Evolutionary conservation across 2,113 vertebrate genomes (phyloP), one percentile per base, ranked within the genome.

Genomic region (Polyodon spathula): DNA sequence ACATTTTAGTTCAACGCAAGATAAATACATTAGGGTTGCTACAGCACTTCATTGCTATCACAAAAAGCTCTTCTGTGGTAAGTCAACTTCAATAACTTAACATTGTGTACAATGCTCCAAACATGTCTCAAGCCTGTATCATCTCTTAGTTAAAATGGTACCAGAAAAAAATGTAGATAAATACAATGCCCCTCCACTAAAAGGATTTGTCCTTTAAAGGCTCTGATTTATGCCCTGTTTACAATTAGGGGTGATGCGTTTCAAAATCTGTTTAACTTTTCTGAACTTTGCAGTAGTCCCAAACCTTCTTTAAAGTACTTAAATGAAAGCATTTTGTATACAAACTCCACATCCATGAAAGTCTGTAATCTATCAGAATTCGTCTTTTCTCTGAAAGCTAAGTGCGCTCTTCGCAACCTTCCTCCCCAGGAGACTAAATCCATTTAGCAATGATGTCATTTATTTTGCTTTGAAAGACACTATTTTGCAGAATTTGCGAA

Each of bases 381-480:
- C 68, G 72, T 42, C 66, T 63, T 68, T 50, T 69, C 70, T 67
- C 66, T 65, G 70, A 70, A 71, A 68, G 42, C 69, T 50, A 63
- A 71, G 63, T 74, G 72, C 64, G 39, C 57, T 12, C 64, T 71
- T 71, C 73, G 69, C 63, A 69, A 54, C 54, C 57, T 71, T 59
- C 56, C 67, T 63, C 57, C 73, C 69, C 65, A 0, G 71, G 44
- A 71, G 71, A 66, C 66, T 17, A 69, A 71, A 68, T 54, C 46
- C 68, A 78, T 82, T 77, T 73, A 86, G 81, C 71, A 76, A 75
- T 85, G 81, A 81, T 78, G 75, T 75, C 65, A 79, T 84, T 73
- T 80, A 77, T 80, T 86, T 75, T 76, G 75, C 73, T 76, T 81
- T 63, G 63, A 76, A 77, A 81, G 77, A 77, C 78, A 76, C 76